Evolutionary conservation across 2,888 invertebrate genomes (phyloP).

Genomic region (Congeria kusceri): DNA sequence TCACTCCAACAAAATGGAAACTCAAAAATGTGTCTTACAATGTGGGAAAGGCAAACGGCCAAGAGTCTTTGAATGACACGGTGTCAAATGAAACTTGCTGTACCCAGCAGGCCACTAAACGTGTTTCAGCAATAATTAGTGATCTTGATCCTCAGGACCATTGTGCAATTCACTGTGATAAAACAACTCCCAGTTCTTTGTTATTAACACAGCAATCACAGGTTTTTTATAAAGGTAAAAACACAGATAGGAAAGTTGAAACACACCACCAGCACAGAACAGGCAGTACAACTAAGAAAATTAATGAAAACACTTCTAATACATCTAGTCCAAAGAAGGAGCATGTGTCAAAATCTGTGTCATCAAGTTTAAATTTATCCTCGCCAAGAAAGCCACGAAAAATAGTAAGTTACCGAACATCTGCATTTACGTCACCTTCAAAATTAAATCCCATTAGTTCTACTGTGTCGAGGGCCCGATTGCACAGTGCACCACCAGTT

Average conservation of each 20-base stretch:
- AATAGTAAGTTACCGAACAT: constrained; percentile 54
- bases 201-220: background rate
- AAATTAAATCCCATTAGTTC: constrained; percentile 51
- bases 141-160: background rate
- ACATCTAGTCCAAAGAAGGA: constrained; percentile 29
- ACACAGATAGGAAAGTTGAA: background rate
- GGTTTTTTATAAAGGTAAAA: constrained; percentile 1
- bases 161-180: constrained; percentile 2
- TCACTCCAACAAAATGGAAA: constrained; percentile 4
- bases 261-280: background rate
- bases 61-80: constrained; percentile 15
- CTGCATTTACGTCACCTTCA: constrained; percentile 47
- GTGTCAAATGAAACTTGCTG: constrained; percentile 27
- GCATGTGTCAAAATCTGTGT: constrained; percentile 23
- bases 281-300: too few species aligned
- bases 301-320: background rate
- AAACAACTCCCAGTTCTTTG: background rate
- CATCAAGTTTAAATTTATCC: constrained; percentile 18
- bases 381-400: constrained; percentile 48
- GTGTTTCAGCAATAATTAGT: background rate
- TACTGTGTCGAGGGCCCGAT: constrained; percentile 38
- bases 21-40: background rate
- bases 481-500: constrained; percentile 28
- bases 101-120: background rate
- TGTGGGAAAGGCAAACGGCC: constrained; percentile 3